These are phyloP conservation scores for Ranitomeya imitator DNA, from an alignment of 2,113 vertebrate genomes.

Conservation along the genomic window DNA sequence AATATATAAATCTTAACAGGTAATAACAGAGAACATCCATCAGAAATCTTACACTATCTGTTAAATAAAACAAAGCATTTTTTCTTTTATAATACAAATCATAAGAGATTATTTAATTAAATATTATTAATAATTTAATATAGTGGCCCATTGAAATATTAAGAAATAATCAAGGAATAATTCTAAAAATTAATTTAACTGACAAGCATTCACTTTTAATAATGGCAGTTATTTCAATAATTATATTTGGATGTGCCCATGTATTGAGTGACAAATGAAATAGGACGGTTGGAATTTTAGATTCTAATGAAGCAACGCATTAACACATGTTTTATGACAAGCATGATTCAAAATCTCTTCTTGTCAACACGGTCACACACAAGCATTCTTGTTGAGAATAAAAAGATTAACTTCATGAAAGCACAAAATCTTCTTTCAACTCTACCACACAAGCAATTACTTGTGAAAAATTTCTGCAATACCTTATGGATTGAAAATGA, in stretches of 20 bases:
- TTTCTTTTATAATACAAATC: background rate
- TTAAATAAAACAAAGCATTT: background rate
- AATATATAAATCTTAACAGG: no score
- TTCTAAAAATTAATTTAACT: background rate
- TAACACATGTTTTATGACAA: conserved; percentile 6
- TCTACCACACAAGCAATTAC: conserved; percentile 52
- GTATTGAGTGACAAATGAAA: background rate
- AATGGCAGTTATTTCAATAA: background rate
- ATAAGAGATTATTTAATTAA: background rate
- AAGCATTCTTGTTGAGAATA: background rate
- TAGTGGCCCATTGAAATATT: background rate
- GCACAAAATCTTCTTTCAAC: conserved; percentile 36
- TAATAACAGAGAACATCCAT: background rate
- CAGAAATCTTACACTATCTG: background rate
- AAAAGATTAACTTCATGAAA: conserved; percentile 48
- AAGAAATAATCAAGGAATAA: background rate
- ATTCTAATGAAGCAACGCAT: conserved; percentile 9
- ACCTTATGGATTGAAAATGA: conserved; percentile 37
- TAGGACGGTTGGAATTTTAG: background rate
- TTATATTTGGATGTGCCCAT: background rate
- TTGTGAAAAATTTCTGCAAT: conserved; percentile 47
- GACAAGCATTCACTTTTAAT: background rate
- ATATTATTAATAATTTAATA: background rate
- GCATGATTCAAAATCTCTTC: background rate
- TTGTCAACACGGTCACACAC: conserved; percentile 31